Evolutionary conservation across 2,797 vertebrate genomes (phyloP), one percentile per base, ranked within the genome.

Genomic region (Octomys mimax): DNA sequence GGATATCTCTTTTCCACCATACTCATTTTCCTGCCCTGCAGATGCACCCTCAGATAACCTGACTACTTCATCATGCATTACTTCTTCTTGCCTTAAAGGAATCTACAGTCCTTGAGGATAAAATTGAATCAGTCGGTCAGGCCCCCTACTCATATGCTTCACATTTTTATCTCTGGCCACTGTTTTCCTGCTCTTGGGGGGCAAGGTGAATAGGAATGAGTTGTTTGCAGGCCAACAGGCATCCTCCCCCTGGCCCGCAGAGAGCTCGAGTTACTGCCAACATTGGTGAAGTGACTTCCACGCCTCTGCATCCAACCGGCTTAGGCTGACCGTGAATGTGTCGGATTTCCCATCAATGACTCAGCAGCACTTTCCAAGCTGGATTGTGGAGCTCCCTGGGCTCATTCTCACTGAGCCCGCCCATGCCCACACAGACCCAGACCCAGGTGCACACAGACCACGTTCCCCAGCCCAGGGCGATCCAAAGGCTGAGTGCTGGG

Each of bases 91-190:
- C n/a, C 71, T 81, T 68, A 61, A 89, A 66, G 54, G 70, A 78
- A 46, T 95, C 61, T 36, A 3, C 18, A 36, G 80, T 75, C 36
- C n/a, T 96, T 68, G 70, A 70, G 93, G 89, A 82, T 73, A 68
- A 59, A 66, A 54, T 61, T 12, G 54, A 42, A 39, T 68, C 14
- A 31, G 3, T 59, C 71, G 26, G 0, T 80, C 13, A 5, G 39
- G 33, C 78, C 71, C 33, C 54, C 28, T 54, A 26, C 36, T 68
- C 61, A 42, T n/a, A 22, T 9, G 16, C 22, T 31, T 96, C 26
- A 52, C 22, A 52, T 62, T 82, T 91, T 93, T 12, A 77, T 75
- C 89, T 57, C 0, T 61, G 54, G 52, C 57, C 39, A 79, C 6
- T 10, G 16, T 77, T 86, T 90, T 66, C 49, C 64, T 94, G 19